Evolutionary conservation across 2,113 vertebrate genomes (phyloP).

Genomic region (Delphinus delphis): DNA sequence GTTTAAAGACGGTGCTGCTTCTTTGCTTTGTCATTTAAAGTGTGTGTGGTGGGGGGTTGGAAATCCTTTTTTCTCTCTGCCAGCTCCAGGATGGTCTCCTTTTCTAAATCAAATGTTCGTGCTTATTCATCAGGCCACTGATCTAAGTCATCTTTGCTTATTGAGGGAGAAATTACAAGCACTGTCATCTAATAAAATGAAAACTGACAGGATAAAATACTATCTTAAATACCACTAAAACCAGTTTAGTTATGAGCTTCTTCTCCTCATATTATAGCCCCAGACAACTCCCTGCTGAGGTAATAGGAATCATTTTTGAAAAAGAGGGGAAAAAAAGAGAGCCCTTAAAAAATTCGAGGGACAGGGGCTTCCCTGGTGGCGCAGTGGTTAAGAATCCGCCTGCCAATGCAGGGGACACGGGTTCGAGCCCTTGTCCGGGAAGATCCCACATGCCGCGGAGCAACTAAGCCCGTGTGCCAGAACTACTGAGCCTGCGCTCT

Average conservation of each 20-base stretch:
- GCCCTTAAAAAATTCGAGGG: background rate
- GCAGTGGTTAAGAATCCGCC: too few species aligned
- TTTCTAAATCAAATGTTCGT: slow-evolving; percentile 68
- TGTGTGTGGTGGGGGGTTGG: slow-evolving; percentile 39
- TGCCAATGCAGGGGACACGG: too few species aligned
- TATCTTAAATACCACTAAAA: slow-evolving; percentile 37
- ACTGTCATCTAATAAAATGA: slow-evolving; percentile 59
- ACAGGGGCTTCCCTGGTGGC: background rate
- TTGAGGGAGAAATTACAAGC: slow-evolving; percentile 57
- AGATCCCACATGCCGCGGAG: too few species aligned
- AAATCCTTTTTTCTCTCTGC: slow-evolving; percentile 43
- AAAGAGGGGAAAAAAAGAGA: background rate
- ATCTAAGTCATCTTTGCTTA: slow-evolving; percentile 68
- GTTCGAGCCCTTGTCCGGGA: too few species aligned
- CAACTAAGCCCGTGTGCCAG: too few species aligned
- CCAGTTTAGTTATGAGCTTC: slow-evolving; percentile 45
- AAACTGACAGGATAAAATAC: slow-evolving; percentile 52
- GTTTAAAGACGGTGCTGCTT: slow-evolving; percentile 36
- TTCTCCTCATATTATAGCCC: background rate
- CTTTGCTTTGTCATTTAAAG: slow-evolving; percentile 72
- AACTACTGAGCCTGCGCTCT: too few species aligned
- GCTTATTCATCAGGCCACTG: slow-evolving; percentile 71
- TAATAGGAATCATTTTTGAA: slow-evolving; percentile 26
- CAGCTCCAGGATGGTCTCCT: slow-evolving; percentile 52
- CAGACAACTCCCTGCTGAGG: slow-evolving; percentile 30